Conservation (phyloP, 2,797 vertebrate species). For the Scomberomorus guttatus region DNA sequence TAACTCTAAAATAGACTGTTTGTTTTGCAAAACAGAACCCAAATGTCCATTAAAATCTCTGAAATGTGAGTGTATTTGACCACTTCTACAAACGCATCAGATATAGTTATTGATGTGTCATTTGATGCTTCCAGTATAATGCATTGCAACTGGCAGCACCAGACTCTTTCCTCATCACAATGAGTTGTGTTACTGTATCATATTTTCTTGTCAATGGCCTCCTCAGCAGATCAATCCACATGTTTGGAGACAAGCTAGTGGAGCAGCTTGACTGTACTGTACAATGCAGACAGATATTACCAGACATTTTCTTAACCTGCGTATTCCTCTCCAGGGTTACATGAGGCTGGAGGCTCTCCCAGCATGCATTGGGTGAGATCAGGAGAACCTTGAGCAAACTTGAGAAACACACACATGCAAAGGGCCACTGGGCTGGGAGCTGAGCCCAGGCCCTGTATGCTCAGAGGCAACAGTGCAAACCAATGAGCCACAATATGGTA, state of each 20-base stretch:
- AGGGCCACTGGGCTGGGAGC: conserved; percentile 12
- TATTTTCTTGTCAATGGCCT: conserved; percentile 17
- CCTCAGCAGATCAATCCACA: not conserved
- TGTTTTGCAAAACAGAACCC: not conserved
- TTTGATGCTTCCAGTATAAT: conserved; percentile 18
- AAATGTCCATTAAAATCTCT: conserved; percentile 1
- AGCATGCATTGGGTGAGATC: conserved; percentile 11
- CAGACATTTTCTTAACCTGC: not conserved
- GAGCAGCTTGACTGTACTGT: not conserved
- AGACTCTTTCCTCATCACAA: not conserved
- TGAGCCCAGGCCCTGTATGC: conserved; percentile 14
- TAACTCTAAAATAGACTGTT: conserved; percentile 5
- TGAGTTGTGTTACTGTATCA: conserved; percentile 16
- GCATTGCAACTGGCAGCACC: not conserved
- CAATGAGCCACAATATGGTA: conserved; percentile 36
- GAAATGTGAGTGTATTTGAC: not conserved
- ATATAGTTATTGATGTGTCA: conserved; percentile 18
- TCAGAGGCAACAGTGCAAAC: conserved; percentile 28
- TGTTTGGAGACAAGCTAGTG: not conserved
- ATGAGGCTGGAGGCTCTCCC: conserved; percentile 18
- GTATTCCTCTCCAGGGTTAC: conserved; percentile 1
- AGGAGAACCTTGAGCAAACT: conserved; percentile 22
- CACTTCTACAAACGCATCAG: not conserved
- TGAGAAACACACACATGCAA: not conserved
- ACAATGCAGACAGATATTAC: not conserved